phyloP scores from a whole-genome alignment of 1,140 invertebrate genomes.

The Chelonus insularis region DNA sequence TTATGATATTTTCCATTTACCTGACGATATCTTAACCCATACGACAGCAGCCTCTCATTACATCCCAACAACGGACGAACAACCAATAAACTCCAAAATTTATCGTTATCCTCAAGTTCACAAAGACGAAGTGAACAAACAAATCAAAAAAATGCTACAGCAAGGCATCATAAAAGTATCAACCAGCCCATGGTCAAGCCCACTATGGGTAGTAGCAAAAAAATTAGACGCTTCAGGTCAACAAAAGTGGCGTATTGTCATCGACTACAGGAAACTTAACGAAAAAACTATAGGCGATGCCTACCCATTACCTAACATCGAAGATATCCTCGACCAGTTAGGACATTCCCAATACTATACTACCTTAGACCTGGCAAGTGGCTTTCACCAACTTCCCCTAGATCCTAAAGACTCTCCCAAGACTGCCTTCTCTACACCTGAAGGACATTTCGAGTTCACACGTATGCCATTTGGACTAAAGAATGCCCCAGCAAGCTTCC shows the following conservation, averaged over 20 bases:
- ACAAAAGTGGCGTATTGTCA: conserved; percentile 18
- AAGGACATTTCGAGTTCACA: conserved; percentile 7
- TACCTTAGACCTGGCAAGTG: conserved; percentile 9
- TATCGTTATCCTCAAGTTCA: conserved; percentile 19
- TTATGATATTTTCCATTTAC: conserved; percentile 22
- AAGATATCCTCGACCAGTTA: conserved; percentile 15
- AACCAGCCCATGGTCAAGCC: conserved; percentile 16
- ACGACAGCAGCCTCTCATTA: background rate
- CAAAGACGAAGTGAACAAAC: conserved; percentile 15
- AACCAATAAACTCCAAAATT: conserved; percentile 12
- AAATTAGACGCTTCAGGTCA: conserved; percentile 7
- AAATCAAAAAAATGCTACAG: conserved; percentile 9
- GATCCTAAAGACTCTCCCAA: background rate
- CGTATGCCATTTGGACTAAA: conserved; percentile 16
- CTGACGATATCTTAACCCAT: conserved; percentile 1
- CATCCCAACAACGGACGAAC: conserved; percentile 13
- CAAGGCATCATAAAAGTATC: conserved; percentile 14
- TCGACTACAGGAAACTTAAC: conserved; percentile 11
- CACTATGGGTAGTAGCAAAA: conserved; percentile 5
- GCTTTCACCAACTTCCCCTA: conserved; percentile 13
- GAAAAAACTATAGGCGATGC: conserved; percentile 15
- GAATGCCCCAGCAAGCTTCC: conserved; percentile 4
- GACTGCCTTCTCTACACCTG: conserved; percentile 15
- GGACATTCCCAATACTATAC: conserved; percentile 11
- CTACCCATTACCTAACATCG: conserved; percentile 12